Percentiles rank a stretch among this genome's conserved stretches.
Conservation (phyloP, 2,888 invertebrate species). For the Neoscelio sp. region DNA sequence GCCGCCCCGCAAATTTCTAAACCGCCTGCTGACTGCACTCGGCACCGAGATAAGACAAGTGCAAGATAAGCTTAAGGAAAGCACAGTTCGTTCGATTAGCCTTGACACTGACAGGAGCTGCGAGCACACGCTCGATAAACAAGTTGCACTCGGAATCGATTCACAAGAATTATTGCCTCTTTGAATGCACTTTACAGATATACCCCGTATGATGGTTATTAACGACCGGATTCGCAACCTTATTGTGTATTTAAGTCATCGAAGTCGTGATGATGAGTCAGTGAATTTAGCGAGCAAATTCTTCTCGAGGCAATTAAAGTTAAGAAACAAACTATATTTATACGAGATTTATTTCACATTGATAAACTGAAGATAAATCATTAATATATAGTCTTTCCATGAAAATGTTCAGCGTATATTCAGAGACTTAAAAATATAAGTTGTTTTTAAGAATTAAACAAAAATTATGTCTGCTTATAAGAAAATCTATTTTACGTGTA, state of each 20-base stretch:
- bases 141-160: constrained; percentile 16
- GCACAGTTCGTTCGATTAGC: constrained; percentile 32
- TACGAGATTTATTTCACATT: no score
- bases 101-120: constrained; percentile 56
- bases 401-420: no score
- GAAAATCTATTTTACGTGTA: no score
- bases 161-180: constrained; percentile 30
- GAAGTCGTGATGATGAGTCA: no score
- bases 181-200: constrained; percentile 24
- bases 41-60: constrained; percentile 42
- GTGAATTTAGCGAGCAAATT: no score
- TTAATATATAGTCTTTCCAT: no score
- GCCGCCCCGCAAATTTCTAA: constrained; percentile 61
- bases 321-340: no score
- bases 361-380: no score
- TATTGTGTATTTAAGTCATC: background rate
- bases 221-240: constrained; percentile 37
- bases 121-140: constrained; percentile 14
- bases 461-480: no score
- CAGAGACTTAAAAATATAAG: no score
- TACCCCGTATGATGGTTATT: constrained; percentile 22
- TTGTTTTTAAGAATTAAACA: no score
- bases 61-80: constrained; percentile 41
- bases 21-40: constrained; percentile 25
- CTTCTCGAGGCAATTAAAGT: no score